Percentiles rank a stretch among this genome's conserved stretches.
Evolutionary conservation across 2,888 invertebrate species (phyloP).

Genomic region (Melieria picta): DNA sequence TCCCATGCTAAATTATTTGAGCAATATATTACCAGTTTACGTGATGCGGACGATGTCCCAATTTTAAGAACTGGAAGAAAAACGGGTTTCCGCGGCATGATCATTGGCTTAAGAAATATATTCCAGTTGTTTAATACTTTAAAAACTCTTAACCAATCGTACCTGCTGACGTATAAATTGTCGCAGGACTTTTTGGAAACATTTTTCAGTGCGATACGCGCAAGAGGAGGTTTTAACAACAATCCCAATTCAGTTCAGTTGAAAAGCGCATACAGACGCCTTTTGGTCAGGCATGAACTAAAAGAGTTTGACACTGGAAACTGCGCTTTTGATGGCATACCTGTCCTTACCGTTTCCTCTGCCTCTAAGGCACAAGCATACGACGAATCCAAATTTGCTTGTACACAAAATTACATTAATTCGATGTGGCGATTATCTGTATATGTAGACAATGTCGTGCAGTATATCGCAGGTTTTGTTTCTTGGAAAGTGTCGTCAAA

Average conservation of each 20-base stretch:
- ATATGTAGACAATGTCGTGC: too few relatives aligned
- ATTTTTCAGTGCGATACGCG: too few relatives aligned
- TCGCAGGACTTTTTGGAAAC: too few relatives aligned
- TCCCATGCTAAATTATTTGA: not conserved
- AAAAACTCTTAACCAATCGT: not conserved
- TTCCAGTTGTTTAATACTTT: not conserved
- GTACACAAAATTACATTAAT: not conserved
- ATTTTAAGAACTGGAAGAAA: too few relatives aligned
- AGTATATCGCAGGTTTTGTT: not conserved
- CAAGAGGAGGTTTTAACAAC: not conserved
- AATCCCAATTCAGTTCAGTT: not conserved
- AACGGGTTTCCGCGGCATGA: too few relatives aligned
- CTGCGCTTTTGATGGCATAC: too few relatives aligned
- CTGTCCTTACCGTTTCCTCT: not conserved
- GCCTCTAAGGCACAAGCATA: not conserved
- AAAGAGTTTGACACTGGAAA: not conserved
- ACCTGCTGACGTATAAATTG: too few relatives aligned
- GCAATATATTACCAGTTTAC: not conserved
- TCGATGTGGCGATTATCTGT: not conserved
- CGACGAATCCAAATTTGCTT: not conserved
- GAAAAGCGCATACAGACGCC: slow-evolving; percentile 10
- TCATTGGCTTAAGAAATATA: too few relatives aligned
- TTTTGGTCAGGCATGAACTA: slow-evolving; percentile 4
- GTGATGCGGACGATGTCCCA: too few relatives aligned
- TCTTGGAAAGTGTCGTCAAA: not conserved